Percentiles rank a stretch among this genome's conserved stretches.
These are phyloP conservation scores for Aphrophora alni DNA, from an alignment of 2,888 invertebrate species.

Conservation along the genomic window DNA sequence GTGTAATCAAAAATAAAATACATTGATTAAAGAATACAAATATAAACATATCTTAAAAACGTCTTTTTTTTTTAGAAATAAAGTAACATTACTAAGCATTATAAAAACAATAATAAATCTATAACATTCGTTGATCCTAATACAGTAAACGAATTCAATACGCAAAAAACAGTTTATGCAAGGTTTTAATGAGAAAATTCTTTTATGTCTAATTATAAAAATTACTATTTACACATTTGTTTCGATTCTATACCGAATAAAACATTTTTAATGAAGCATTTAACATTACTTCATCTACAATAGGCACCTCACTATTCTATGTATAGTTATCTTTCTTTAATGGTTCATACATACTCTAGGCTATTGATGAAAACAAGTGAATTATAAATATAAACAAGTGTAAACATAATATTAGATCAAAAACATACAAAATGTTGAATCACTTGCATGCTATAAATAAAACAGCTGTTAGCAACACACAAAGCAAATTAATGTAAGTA, in stretches of 20 bases:
- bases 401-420: background rate
- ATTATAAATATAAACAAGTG: background rate
- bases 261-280: background rate
- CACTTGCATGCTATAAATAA: background rate
- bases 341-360: background rate
- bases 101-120: conserved; percentile 1
- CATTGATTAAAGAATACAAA: background rate
- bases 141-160: background rate
- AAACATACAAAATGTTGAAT: background rate
- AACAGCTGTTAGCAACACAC: conserved; percentile 1
- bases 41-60: background rate
- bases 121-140: background rate
- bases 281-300: background rate
- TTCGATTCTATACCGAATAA: background rate
- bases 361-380: background rate
- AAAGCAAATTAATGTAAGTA: background rate
- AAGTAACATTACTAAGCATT: background rate
- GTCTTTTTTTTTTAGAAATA: background rate
- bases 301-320: conserved; percentile 28
- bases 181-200: background rate
- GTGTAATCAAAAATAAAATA: background rate
- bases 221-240: background rate
- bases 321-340: background rate
- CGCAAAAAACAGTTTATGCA: background rate
- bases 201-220: background rate